Conservation (phyloP, 2,888 invertebrate genomes). For the Xylota segnis region DNA sequence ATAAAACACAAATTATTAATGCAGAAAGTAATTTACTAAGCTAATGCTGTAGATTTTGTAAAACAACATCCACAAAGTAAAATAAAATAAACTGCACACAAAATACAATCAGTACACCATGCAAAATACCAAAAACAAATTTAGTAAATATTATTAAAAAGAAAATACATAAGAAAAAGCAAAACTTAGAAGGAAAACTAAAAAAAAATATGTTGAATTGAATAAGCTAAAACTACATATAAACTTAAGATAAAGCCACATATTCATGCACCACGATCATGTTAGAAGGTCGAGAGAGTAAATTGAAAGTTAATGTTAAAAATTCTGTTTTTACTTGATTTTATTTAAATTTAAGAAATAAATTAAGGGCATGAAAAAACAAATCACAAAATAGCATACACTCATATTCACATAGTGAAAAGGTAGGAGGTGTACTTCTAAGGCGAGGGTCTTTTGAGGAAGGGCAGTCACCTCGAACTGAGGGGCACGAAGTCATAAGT, state of each 20-base stretch:
- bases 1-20: slow-evolving; percentile 46
- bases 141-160: slow-evolving; percentile 12
- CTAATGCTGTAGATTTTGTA: slow-evolving; percentile 73
- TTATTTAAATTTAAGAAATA: neutral
- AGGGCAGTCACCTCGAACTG: no score
- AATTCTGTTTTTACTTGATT: neutral
- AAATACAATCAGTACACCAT: slow-evolving; percentile 50
- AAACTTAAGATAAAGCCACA: slow-evolving; percentile 12
- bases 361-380: neutral
- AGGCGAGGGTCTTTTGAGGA: neutral
- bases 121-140: slow-evolving; percentile 66
- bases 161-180: slow-evolving; percentile 3
- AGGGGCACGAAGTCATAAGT: no score
- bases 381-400: slow-evolving; percentile 4
- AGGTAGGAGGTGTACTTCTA: neutral
- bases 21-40: slow-evolving; percentile 43
- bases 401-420: neutral
- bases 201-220: slow-evolving; percentile 8
- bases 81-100: slow-evolving; percentile 44
- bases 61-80: slow-evolving; percentile 65
- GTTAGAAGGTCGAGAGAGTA: slow-evolving; percentile 4
- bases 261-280: slow-evolving; percentile 40
- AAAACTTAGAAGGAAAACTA: neutral
- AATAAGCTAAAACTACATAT: slow-evolving; percentile 29
- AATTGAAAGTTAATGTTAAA: neutral